Conservation (phyloP, 2,888 invertebrate genomes). For the Macaria liturata region DNA sequence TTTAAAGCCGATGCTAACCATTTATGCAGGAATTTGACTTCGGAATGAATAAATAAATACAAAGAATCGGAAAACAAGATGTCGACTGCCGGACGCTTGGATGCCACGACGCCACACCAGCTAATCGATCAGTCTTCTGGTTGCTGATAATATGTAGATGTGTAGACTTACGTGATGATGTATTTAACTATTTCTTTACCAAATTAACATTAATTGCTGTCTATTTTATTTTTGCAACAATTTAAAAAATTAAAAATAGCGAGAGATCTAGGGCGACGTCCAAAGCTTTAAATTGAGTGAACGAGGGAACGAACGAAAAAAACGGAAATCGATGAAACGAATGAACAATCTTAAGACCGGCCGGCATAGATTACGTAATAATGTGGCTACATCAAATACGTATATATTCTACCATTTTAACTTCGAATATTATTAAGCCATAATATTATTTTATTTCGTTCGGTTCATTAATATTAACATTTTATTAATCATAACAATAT, state of each 20-base stretch:
- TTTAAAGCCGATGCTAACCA: conserved; percentile 27
- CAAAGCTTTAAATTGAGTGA: conserved; percentile 34
- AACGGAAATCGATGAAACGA: conserved; percentile 15
- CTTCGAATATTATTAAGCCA: not conserved
- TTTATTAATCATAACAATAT: too few species aligned
- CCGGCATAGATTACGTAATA: not conserved
- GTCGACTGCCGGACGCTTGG: conserved; percentile 65
- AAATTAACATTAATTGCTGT: conserved; percentile 56
- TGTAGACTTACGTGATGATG: conserved; percentile 60
- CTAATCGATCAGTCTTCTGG: conserved; percentile 31
- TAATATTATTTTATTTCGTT: too few species aligned
- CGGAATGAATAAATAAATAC: conserved; percentile 66
- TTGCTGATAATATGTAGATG: conserved; percentile 23
- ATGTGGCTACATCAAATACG: conserved; percentile 4
- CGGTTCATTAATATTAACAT: too few species aligned
- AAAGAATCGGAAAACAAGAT: conserved; percentile 76
- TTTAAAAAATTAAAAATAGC: conserved; percentile 35
- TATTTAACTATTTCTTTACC: conserved; percentile 52
- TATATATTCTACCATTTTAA: conserved; percentile 1
- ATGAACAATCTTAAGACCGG: conserved; percentile 14
- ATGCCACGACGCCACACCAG: conserved; percentile 70
- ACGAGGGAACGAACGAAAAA: conserved; percentile 24
- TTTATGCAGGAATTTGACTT: conserved; percentile 27
- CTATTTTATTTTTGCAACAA: conserved; percentile 51
- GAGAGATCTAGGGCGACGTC: conserved; percentile 35